Percentiles rank a stretch among this genome's conserved stretches.
Evolutionary conservation across 2,113 vertebrate genomes (phyloP).

Genomic region (Oceanites oceanicus): DNA sequence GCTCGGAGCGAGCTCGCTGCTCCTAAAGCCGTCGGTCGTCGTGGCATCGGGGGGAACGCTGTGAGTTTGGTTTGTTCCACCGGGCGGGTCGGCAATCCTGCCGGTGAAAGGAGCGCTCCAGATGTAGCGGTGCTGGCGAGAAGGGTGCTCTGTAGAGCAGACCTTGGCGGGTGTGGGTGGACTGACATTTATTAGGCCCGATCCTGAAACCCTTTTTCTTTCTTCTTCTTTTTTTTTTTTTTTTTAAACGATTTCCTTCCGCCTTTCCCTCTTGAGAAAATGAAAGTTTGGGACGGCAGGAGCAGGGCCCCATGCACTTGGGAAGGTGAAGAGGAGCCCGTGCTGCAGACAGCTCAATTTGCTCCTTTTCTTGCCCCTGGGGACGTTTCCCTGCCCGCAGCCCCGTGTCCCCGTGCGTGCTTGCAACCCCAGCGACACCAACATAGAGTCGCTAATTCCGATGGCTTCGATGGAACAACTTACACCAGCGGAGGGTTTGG

Average conservation of each 20-base stretch:
- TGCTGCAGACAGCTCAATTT: background rate
- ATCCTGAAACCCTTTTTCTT: background rate
- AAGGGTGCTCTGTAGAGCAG: background rate
- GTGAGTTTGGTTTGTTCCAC: background rate
- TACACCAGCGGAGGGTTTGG: background rate
- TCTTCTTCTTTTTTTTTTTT: no score
- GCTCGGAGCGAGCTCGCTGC: background rate
- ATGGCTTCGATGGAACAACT: background rate
- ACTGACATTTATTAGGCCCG: background rate
- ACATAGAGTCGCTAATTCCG: background rate
- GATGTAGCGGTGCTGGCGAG: background rate
- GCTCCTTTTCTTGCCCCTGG: background rate
- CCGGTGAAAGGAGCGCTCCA: background rate
- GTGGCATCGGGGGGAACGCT: background rate
- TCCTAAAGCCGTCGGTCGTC: background rate
- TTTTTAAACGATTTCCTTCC: background rate
- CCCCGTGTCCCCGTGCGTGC: no score
- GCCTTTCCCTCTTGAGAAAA: background rate
- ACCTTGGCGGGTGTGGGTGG: background rate
- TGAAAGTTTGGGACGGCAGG: background rate
- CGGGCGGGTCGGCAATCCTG: background rate
- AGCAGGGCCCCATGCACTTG: background rate
- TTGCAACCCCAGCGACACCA: background rate
- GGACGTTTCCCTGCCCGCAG: background rate
- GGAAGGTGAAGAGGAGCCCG: background rate